These are phyloP conservation scores for Clepsis dumicolana DNA, from an alignment of 2,888 invertebrate genomes.

Conservation along the genomic window DNA sequence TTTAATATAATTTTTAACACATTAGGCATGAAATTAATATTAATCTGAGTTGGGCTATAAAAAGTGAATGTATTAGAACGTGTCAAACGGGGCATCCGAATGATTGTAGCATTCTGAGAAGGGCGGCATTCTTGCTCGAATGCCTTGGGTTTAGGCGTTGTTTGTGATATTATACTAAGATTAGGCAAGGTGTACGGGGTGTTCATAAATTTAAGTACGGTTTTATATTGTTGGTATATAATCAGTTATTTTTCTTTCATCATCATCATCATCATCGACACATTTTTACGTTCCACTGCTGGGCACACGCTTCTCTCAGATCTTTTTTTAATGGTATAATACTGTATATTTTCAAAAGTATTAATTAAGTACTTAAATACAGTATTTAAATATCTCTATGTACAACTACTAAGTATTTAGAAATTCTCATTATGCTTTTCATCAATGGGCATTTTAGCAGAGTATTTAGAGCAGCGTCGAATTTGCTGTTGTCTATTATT, in stretches of 20 bases:
- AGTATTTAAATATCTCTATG: too few species aligned
- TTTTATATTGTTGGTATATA: background rate
- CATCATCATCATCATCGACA: too few species aligned
- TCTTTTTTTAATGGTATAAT: too few species aligned
- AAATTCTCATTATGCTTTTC: too few species aligned
- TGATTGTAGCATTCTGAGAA: slow-evolving; percentile 37
- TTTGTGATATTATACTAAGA: slow-evolving; percentile 38
- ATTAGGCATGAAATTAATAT: slow-evolving; percentile 40
- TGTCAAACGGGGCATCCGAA: slow-evolving; percentile 35
- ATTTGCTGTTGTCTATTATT: too few species aligned
- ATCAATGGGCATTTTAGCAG: too few species aligned
- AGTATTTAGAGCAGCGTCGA: too few species aligned
- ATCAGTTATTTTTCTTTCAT: background rate
- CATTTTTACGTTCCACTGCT: too few species aligned
- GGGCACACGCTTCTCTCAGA: too few species aligned
- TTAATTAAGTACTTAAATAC: too few species aligned
- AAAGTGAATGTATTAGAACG: slow-evolving; percentile 41
- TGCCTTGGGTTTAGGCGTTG: slow-evolving; percentile 23
- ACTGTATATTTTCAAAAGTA: too few species aligned
- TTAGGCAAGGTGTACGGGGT: slow-evolving; percentile 25
- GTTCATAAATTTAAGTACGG: background rate
- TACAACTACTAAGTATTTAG: too few species aligned
- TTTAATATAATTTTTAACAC: slow-evolving; percentile 22
- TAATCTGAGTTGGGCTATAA: slow-evolving; percentile 30
- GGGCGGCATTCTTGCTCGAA: slow-evolving; percentile 37